Base-by-base conservation (phyloP, 2,888 invertebrate species). In the Pteria penguin region DNA sequence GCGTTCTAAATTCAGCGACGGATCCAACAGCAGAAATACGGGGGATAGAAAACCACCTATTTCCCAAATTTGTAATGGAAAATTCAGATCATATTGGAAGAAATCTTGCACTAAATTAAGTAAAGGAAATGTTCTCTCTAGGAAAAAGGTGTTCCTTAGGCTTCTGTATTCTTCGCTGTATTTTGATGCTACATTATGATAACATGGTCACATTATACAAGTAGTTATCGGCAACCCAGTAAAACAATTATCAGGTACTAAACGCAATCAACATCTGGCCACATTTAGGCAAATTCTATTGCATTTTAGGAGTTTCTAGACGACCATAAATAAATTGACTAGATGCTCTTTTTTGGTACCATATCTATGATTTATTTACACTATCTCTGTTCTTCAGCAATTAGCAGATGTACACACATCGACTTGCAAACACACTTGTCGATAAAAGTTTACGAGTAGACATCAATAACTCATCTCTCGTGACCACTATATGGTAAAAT, bases 321-420 rank as follows among this genome's bases (percentile, higher is more conserved):
- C 18, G 45, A 18, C 18, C 45, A 45, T 45, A 45, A 45, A 45
- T 18, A 1, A 18, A 14, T 18, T 45, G 11, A 14, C 11, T 45
- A 14, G 18, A 18, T 14, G 45, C 45, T 18, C 45, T 18, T n/a
- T n/a, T n/a, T n/a, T 18, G 45, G 45, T 45, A 14, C 18, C 45
- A 18, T 18, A 60, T 27, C 60, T 29, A 60, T 60, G 27, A 24
- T 60, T 60, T 60, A 60, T 60, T 60, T 26, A 60, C 27, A 27
- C 18, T 27, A 26, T 60, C 60, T 18, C 22, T 60, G 24, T 27
- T 22, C 27, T 60, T 22, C 26, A 8, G 29, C 60, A 60, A 60
- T 60, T 60, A 60, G 22, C 57, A 27, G 14, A 29, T 60, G 22
- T 26, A 29, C 60, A 29, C 24, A 27, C 24, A 26, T 26, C 22